Evolutionary conservation across 2,113 vertebrate genomes (phyloP), one percentile per base, ranked within the genome.

Genomic region (Podarcis raffonei): DNA sequence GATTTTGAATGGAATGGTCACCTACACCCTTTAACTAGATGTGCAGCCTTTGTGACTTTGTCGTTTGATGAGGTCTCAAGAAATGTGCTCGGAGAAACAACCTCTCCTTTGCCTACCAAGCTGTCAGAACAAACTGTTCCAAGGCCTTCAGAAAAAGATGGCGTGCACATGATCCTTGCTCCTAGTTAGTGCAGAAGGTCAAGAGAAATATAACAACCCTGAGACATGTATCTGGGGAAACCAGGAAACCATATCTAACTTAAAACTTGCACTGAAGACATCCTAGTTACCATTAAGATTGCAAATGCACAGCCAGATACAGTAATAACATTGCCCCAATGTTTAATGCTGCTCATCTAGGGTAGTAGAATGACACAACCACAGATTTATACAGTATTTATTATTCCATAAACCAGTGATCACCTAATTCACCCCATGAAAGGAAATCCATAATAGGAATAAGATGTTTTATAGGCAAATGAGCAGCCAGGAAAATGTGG

Each of bases 131-230:
- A 74, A 0, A 30, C 1, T 85, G 66, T 32, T 71, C 48, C 27
- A 87, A 59, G 9, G 85, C 1, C 0, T 88, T 79, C 42, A 59
- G 32, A 5, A 59, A 25, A 23, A 89, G 13, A 3, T 37, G 1
- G 6, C 30, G 66, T 1, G 53, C 81, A 42, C 62, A 66, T 13
- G 25, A 11, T 4, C 15, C 0, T 2, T 3, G 57, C 0, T 0
- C 74, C 9, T 12, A 90, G 48, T 77, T 75, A 37, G 20, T 37
- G 83, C 20, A 37, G 1, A 42, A 84, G 71, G 71, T 0, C 1
- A 62, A 4, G 20, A 2, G 48, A 30, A 71, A 22, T 53, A 7
- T 20, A 30, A n/a, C 37, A 27, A 2, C 82, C 66, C 5, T 89
- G 37, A 59, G 2, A 82, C 6, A 88, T 1, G 48, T 81, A 84